Evolutionary conservation across 2,113 vertebrate species (phyloP), one percentile per base, ranked within the genome.

Genomic region (Benitochromis conjunctus): DNA sequence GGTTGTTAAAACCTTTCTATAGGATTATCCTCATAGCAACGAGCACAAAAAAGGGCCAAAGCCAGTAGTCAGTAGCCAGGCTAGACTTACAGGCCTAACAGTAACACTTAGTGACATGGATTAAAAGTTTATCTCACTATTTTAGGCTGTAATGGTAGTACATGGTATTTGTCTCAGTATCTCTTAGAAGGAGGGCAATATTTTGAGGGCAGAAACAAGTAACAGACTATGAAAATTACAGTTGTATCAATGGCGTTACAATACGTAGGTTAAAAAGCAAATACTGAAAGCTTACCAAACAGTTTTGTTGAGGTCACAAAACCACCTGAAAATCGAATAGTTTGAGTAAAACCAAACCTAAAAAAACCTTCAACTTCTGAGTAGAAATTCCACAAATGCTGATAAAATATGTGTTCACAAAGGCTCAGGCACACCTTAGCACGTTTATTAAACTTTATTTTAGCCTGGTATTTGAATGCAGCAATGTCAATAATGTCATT

Each of bases 261-360:
- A 74, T 48, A 74, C 38, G 29, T 29, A 9, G 7, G 14, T 48
- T 48, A 74, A 18, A 74, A 48, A 48, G 46, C 16, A 6, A 51
- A 51, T 13, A 3, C 48, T 48, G 14, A 48, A 48, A 18, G 9
- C 41, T 29, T 18, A 46, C 21, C 14, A 71, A 48, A 48, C 24
- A 81, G 60, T 81, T 57, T 89, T 86, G 87, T 84, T 91, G 89
- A 94, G 64, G 55, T 81, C 87, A 91, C 86, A 88, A 66, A 66
- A 84, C 77, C 60, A 81, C 85, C 83, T 43, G 90, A 92, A 87
- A 94, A 85, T 92, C 90, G 94, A 66, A 95, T 93, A 93, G 85
- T 92, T 87, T 55, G 62, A 87, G 71, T 41, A 62, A 91, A 91
- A 89, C 90, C 84, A 92, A 92, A 82, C 89, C 66, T 58, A 82